These are phyloP conservation scores for Maniola jurtina DNA, from an alignment of 1,140 invertebrate genomes.

Conservation along the genomic window DNA sequence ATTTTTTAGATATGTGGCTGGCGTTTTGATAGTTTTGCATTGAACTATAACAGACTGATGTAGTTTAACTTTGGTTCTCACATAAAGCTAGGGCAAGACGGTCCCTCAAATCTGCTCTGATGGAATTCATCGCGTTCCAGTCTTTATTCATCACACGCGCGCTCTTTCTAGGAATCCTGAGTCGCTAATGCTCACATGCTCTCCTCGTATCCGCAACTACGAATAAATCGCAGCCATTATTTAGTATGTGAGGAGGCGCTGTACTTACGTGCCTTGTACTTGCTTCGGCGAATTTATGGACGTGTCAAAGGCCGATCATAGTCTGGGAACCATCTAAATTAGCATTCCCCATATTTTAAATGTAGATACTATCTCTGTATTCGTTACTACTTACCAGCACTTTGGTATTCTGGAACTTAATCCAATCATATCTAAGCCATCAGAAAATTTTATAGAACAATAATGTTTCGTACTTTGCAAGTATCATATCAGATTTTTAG, in stretches of 20 bases:
- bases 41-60: background rate
- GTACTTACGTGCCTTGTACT: constrained; percentile 55
- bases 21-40: no score
- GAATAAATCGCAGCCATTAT: constrained; percentile 69
- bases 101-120: constrained; percentile 72
- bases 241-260: constrained; percentile 61
- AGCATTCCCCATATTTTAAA: background rate
- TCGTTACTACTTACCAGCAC: constrained; percentile 1
- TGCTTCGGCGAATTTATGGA: constrained; percentile 60
- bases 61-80: constrained; percentile 48
- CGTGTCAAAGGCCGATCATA: constrained; percentile 63
- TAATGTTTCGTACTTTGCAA: background rate
- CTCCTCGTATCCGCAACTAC: constrained; percentile 57
- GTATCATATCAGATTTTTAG: no score
- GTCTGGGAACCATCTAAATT: constrained; percentile 42
- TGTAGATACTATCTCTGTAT: background rate
- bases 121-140: constrained; percentile 65
- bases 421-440: background rate
- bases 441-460: background rate
- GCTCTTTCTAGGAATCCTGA: constrained; percentile 67
- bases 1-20: no score
- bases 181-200: constrained; percentile 54
- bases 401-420: background rate
- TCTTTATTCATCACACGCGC: constrained; percentile 75
- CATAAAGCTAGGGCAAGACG: constrained; percentile 45